Conservation (phyloP, 2,888 invertebrate genomes). For the Sesia bembeciformis region DNA sequence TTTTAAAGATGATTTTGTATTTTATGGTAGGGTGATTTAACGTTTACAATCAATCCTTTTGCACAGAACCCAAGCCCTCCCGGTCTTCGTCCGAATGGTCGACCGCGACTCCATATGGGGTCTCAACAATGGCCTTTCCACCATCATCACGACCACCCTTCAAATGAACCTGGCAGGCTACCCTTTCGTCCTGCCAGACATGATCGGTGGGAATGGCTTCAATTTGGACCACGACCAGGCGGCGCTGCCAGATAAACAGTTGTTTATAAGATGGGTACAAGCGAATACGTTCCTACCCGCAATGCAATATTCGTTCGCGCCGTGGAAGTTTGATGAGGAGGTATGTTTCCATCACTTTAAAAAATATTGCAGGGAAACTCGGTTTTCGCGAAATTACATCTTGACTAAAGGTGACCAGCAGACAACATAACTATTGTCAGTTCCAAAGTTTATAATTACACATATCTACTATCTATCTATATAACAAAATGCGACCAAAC, state of each 20-base stretch:
- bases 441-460: no score
- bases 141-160: slow-evolving; percentile 81
- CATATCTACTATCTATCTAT: no score
- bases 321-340: slow-evolving; percentile 84
- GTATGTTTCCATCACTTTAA: slow-evolving; percentile 15
- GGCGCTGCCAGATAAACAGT: slow-evolving; percentile 72
- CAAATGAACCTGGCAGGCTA: slow-evolving; percentile 79
- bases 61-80: slow-evolving; percentile 77
- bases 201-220: slow-evolving; percentile 82
- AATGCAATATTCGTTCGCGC: slow-evolving; percentile 85
- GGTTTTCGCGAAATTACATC: no score
- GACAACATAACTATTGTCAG: no score
- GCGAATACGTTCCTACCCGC: slow-evolving; percentile 85
- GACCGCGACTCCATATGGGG: slow-evolving; percentile 85
- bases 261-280: slow-evolving; percentile 86
- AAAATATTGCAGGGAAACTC: no score
- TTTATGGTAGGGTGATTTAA: background rate
- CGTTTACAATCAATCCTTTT: no score
- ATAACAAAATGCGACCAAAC: no score
- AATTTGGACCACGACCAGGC: slow-evolving; percentile 56
- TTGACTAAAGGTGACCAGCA: no score
- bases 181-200: slow-evolving; percentile 84
- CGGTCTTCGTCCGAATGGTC: slow-evolving; percentile 83
- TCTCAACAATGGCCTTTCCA: slow-evolving; percentile 79
- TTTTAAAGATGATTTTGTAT: no score